These are phyloP conservation scores for Harpagoxenus sublaevis DNA, from an alignment of 2,888 invertebrate species.

Conservation along the genomic window DNA sequence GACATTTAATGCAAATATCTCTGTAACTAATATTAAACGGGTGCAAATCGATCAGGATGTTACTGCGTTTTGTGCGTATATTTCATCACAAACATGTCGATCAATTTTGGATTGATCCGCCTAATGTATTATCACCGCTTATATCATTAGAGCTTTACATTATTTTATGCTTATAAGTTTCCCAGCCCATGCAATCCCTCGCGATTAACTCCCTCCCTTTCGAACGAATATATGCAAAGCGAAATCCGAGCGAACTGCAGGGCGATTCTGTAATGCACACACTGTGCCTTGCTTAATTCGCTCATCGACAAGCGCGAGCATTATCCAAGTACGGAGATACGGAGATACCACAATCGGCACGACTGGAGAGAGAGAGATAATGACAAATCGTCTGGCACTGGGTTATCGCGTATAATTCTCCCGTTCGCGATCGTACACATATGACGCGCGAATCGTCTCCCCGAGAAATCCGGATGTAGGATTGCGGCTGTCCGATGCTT, in stretches of 20 bases:
- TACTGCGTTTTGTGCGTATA: not conserved
- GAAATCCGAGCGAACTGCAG: conserved; percentile 20
- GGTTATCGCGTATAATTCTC: conserved; percentile 70
- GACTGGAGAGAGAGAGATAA: conserved; percentile 63
- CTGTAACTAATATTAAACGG: conserved; percentile 9
- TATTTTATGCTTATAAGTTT: conserved; percentile 25
- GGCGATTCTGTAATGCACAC: conserved; percentile 37
- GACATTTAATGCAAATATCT: conserved; percentile 33
- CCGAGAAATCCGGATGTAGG: conserved; percentile 69
- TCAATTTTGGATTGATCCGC: conserved; percentile 19
- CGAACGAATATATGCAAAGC: conserved; percentile 48
- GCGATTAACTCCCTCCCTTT: conserved; percentile 24
- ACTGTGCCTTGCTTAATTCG: conserved; percentile 71
- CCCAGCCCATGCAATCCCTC: not conserved
- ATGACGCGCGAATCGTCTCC: conserved; percentile 57
- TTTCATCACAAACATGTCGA: not conserved
- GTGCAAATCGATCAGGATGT: not conserved
- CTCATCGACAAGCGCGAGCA: conserved; percentile 72
- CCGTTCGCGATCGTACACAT: conserved; percentile 57
- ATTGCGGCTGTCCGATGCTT: conserved; percentile 65
- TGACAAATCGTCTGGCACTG: conserved; percentile 67
- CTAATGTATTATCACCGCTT: conserved; percentile 34
- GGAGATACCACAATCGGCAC: conserved; percentile 36
- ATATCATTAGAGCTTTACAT: conserved; percentile 37
- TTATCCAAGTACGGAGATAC: conserved; percentile 57